A percentile compares a stretch with the other conserved stretches of the same genome.
These are phyloP conservation scores for Prunella strophiata DNA, from an alignment of 2,797 vertebrate species.

Conservation along the genomic window DNA sequence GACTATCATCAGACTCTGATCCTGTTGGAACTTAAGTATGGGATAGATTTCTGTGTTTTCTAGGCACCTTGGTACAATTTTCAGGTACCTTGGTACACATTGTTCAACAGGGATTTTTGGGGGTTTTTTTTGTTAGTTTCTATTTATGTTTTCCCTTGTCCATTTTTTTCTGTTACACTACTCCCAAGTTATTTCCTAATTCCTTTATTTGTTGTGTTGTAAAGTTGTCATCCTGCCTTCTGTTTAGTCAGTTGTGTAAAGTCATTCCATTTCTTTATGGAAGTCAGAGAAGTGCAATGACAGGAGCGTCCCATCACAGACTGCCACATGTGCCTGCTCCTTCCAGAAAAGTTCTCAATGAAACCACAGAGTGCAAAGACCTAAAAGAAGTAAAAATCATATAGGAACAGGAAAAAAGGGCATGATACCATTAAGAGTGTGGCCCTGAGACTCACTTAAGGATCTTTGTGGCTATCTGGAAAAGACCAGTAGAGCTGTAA, in stretches of 20 bases:
- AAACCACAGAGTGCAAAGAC: neutral
- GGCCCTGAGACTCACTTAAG: neutral
- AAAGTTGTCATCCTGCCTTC: neutral
- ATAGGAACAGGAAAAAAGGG: neutral
- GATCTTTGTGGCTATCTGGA: neutral
- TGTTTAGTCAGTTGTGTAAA: neutral
- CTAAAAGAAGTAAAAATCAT: neutral
- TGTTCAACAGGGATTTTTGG: neutral
- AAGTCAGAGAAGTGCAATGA: neutral
- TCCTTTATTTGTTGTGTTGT: neutral
- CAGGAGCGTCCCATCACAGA: neutral
- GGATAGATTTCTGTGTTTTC: neutral
- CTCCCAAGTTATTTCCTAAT: neutral
- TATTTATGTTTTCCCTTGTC: neutral
- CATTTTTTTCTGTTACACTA: neutral
- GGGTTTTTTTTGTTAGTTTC: neutral
- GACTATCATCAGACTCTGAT: neutral
- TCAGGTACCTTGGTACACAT: neutral
- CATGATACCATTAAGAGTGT: rapidly evolving
- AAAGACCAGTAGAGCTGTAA: neutral
- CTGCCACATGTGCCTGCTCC: neutral
- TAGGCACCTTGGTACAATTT: neutral
- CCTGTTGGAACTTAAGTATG: neutral
- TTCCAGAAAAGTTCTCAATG: neutral
- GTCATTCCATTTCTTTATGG: neutral